Evolutionary conservation across 2,888 invertebrate species (phyloP), one percentile per base, ranked within the genome.

Genomic region (Protonemura montana): DNA sequence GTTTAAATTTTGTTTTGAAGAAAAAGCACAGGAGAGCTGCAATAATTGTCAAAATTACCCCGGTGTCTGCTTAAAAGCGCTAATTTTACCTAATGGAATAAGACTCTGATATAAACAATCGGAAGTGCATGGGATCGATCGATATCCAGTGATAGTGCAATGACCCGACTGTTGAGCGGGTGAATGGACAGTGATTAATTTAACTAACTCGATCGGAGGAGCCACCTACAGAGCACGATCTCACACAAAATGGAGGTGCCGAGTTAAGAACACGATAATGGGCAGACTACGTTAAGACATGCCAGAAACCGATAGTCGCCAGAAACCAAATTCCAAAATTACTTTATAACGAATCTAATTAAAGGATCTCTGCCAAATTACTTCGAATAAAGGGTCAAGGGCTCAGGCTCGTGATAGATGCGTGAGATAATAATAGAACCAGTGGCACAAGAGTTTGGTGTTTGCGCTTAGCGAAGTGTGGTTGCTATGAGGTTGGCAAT

Each of bases 371-470:
- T 59, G 59, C 16, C 59, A 59, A 59, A 59, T 21, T 59, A 16
- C 59, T 59, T 59, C 59, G 59, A 59, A 59, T 59, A 59, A 59
- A 59, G 59, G 59, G 59, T 59, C 59, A 59, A 59, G 59, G 59
- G 59, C 59, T 59, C 59, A 21, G 59, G 7, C 21, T 59, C 59
- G 7, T 59, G 59, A 7, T 59, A 59, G 59, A 3, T 59, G 59
- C 59, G 59, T 59, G 21, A 2, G 59, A 59, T 59, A 59, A 59
- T 59, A 59, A 16, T 59, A 59, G 59, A 59, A 10, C 59, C 59
- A 21, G 59, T 59, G 59, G 59, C 59, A 3, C 59, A 59, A 21
- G 59, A 2, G 21, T 21, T 21, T 10, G 2, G 13, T 59, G 59
- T 21, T 59, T 59, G 59, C 7, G 59, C 59, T 21, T n/a, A n/a